Evolutionary conservation across 2,797 vertebrate genomes (phyloP).

Genomic region (Pristis pectinata): DNA sequence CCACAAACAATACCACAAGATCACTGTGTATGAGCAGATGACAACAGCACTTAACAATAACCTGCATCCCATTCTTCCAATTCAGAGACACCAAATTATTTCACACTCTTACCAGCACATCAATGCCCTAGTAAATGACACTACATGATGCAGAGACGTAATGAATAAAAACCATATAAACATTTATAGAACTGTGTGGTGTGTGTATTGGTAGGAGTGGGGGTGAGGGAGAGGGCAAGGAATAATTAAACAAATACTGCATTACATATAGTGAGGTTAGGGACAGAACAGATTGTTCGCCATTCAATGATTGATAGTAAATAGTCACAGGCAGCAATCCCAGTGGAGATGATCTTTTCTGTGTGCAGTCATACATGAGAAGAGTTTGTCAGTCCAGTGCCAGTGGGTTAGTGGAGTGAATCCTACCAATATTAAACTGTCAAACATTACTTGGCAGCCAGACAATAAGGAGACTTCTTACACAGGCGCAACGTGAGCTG

Average conservation of each 20-base stretch:
- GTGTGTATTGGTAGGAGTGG: too few species aligned
- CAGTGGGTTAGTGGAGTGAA: not conserved
- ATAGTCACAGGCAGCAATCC: not conserved
- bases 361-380: not conserved
- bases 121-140: not conserved
- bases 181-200: not conserved
- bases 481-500: conserved; percentile 2
- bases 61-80: not conserved
- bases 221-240: not conserved
- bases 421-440: conserved; percentile 8
- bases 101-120: not conserved
- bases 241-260: not conserved
- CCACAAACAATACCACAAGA: not conserved
- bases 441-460: not conserved
- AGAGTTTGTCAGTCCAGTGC: conserved; percentile 9
- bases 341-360: not conserved
- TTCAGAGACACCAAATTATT: not conserved
- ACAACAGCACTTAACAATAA: not conserved
- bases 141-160: not conserved
- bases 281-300: not conserved
- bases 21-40: too few species aligned
- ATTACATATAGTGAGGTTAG: not conserved
- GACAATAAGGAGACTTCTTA: conserved; percentile 1
- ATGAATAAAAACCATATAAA: not conserved
- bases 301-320: not conserved